These are phyloP conservation scores for Selenia dentaria DNA, from an alignment of 2,888 invertebrate genomes.

Conservation along the genomic window DNA sequence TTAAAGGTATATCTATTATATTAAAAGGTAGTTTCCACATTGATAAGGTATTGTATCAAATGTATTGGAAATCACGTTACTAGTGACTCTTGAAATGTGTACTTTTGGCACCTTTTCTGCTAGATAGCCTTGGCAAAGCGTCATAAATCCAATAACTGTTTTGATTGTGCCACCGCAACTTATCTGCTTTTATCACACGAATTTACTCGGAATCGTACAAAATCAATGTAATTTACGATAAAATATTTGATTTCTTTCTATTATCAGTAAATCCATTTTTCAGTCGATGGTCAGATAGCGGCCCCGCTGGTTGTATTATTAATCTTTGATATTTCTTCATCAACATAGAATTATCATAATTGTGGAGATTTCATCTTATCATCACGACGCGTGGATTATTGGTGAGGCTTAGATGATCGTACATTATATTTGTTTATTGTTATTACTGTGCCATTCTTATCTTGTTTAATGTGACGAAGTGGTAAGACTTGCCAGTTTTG, in stretches of 20 bases:
- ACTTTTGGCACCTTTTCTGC: not conserved
- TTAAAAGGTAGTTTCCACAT: conserved; percentile 1
- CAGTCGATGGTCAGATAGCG: conserved; percentile 78
- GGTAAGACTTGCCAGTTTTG: no score
- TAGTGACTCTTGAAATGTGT: not conserved
- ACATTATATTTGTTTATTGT: conserved; percentile 1
- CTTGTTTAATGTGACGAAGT: no score
- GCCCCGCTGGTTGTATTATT: conserved; percentile 63
- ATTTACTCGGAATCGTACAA: conserved; percentile 65
- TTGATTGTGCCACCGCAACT: conserved; percentile 44
- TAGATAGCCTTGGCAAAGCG: conserved; percentile 4
- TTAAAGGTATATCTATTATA: not conserved
- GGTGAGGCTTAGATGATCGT: conserved; percentile 39
- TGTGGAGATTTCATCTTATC: conserved; percentile 50
- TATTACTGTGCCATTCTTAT: not conserved
- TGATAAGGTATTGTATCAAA: conserved; percentile 1
- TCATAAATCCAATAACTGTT: conserved; percentile 16
- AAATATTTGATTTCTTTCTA: conserved; percentile 66
- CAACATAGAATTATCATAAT: conserved; percentile 30
- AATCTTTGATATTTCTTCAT: conserved; percentile 28
- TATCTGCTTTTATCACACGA: conserved; percentile 64
- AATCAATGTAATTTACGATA: conserved; percentile 77
- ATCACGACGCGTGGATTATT: conserved; percentile 16
- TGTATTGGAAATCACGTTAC: not conserved
- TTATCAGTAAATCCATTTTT: conserved; percentile 74